Evolutionary conservation across 2,113 vertebrate species (phyloP), one percentile per base, ranked within the genome.

Genomic region (Hypanus sabinus): DNA sequence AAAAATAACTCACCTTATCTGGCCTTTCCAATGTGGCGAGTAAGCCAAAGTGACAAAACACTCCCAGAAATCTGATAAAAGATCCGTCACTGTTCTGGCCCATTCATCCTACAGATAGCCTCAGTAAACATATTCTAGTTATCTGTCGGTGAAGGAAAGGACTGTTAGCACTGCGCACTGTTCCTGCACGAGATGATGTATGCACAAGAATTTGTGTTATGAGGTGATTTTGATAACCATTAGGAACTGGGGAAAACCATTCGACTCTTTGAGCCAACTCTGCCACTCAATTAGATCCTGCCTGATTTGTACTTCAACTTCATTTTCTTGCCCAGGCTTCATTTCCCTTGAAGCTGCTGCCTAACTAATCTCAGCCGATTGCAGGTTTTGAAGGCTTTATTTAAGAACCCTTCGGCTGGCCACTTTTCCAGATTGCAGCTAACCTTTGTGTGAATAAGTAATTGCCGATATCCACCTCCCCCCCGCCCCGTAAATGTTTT

Each of bases 1-100:
- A 65, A 88, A 65, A 60, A 60, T 38, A 75, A 27, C 70, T 71
- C 16, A 9, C 70, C 91, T 73, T 93, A 93, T 93, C 91, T 93
- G 20, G 91, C 36, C 91, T 73, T 55, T 93, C 11, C 68, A 93
- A 71, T 93, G 70, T 93, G 65, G 91, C 22, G 46, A 75, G 70
- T 73, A 65, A 92, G 33, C 71, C 33, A 27, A 92, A 38, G 68
- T 93, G 91, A 93, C 68, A 93, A 93, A 93, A 93, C 38, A 73
- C 91, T 93, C 36, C 38, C 70, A 46, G 70, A 73, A 70, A 93
- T 93, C 91, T 75, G 91, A 93, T 93, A 93, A 93, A 93, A 93
- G 38, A 75, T 71, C 38, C 16, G 33, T 71, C 33, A 71, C 33
- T 71, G 10, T 55, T 55, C 70, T 46, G 90, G 65, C 91, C 70